These are phyloP conservation scores for Hesperophylax magnus DNA, from an alignment of 1,140 invertebrate species.

Conservation along the genomic window DNA sequence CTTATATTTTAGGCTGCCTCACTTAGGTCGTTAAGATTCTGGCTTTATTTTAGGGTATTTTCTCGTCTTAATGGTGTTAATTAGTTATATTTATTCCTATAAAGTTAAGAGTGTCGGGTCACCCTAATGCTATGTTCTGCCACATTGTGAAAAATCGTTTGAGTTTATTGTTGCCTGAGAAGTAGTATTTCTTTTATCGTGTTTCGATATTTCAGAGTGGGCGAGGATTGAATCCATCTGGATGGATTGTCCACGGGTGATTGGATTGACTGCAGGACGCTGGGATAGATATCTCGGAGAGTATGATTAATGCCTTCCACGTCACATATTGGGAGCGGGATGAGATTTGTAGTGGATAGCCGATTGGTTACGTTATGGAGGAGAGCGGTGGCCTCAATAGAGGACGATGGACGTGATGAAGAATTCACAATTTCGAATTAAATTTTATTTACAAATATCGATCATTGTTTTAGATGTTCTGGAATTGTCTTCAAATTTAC, in stretches of 20 bases:
- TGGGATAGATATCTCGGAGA: slow-evolving; percentile 1
- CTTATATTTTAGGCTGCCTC: no score
- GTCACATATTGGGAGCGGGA: slow-evolving; percentile 13
- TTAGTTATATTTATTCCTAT: no score
- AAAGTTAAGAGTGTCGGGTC: no score
- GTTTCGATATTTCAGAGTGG: slow-evolving; percentile 10
- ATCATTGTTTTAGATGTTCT: no score
- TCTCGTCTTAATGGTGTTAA: no score
- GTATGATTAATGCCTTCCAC: slow-evolving; percentile 34
- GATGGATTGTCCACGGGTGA: slow-evolving; percentile 4
- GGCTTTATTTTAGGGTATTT: no score
- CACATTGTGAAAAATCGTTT: slow-evolving; percentile 3
- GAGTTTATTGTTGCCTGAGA: slow-evolving; percentile 15
- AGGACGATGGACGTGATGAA: no score
- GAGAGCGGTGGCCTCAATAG: no score
- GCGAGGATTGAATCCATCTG: slow-evolving; percentile 12
- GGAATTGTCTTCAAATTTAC: no score
- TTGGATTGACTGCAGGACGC: slow-evolving; percentile 33
- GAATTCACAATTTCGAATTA: no score
- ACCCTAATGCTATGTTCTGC: not conserved
- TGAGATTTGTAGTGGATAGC: not conserved
- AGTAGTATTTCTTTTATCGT: slow-evolving; percentile 32
- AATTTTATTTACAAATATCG: no score
- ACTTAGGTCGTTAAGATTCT: no score
- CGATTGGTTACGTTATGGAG: not conserved